These are phyloP conservation scores for Beroe ovata DNA, from an alignment of 37 sponge, comb jelly and placozoan genomes.

Conservation along the genomic window DNA sequence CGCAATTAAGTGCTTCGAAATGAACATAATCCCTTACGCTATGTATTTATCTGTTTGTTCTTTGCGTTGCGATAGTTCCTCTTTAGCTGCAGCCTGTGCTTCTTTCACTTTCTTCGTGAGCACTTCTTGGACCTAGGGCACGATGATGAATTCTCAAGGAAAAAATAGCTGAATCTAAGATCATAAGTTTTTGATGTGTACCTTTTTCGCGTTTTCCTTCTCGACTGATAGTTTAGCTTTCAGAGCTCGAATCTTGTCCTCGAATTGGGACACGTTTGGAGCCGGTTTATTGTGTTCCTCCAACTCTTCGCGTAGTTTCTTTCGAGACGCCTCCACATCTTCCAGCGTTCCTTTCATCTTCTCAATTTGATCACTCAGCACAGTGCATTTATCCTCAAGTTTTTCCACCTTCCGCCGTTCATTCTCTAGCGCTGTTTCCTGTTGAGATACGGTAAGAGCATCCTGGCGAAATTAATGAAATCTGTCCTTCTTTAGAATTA, in stretches of 20 bases:
- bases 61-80: constrained; percentile 23
- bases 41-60: constrained; percentile 48
- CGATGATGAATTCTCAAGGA: background rate
- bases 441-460: background rate
- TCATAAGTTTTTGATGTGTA: too few relatives aligned
- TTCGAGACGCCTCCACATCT: background rate
- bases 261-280: background rate
- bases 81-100: background rate
- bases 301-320: constrained; percentile 47
- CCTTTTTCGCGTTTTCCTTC: constrained; percentile 11
- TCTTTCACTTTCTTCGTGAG: constrained; percentile 10
- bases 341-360: constrained; percentile 23
- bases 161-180: too few relatives aligned
- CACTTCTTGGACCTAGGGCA: background rate
- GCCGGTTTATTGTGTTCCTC: constrained; percentile 4
- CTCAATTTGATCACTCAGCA: background rate
- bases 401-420: constrained; percentile 25
- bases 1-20: too few relatives aligned
- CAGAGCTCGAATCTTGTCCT: constrained; percentile 43
- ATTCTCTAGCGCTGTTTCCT: constrained; percentile 44
- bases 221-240: constrained; percentile 10
- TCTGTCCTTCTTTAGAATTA: too few relatives aligned
- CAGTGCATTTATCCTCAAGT: constrained; percentile 11
- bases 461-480: too few relatives aligned
- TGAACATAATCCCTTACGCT: too few relatives aligned